These are phyloP conservation scores for Vanacampus margaritifer DNA, from an alignment of 2,113 vertebrate genomes.

Conservation along the genomic window DNA sequence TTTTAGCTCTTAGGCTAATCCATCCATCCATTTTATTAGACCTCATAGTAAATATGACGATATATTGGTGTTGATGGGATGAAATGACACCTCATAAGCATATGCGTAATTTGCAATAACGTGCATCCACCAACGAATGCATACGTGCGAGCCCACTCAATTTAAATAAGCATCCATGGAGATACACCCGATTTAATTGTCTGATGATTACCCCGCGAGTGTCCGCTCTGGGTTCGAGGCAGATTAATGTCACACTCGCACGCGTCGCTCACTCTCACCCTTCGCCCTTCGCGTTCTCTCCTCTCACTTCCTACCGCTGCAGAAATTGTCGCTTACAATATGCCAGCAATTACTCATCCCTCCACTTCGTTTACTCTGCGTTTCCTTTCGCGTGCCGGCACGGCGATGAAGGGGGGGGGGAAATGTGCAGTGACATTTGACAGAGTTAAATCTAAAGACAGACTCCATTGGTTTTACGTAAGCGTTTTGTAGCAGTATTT, in stretches of 20 bases:
- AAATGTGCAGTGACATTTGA: slow-evolving; percentile 17
- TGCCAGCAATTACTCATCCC: slow-evolving; percentile 45
- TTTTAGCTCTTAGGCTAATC: slow-evolving; percentile 38
- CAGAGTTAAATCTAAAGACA: slow-evolving; percentile 22
- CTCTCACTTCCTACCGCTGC: slow-evolving; percentile 20
- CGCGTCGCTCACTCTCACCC: slow-evolving; percentile 35
- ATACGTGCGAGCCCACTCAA: background rate
- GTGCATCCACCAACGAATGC: background rate
- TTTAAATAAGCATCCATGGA: background rate
- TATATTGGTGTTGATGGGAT: slow-evolving; percentile 11
- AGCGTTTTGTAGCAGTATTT: background rate
- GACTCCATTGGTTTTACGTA: background rate
- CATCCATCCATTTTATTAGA: slow-evolving; percentile 36
- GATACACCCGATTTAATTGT: background rate
- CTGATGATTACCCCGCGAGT: background rate
- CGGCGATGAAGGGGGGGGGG: background rate
- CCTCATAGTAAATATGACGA: background rate
- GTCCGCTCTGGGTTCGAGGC: slow-evolving; percentile 12
- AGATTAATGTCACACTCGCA: slow-evolving; percentile 46
- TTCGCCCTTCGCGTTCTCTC: slow-evolving; percentile 13
- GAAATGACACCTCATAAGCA: slow-evolving; percentile 10
- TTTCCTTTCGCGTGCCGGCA: slow-evolving; percentile 9
- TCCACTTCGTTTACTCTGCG: slow-evolving; percentile 18
- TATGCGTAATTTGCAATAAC: slow-evolving; percentile 3
- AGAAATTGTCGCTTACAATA: slow-evolving; percentile 50